Evolutionary conservation across 2,888 invertebrate species (phyloP).

Genomic region (Tanypteryx hageni): DNA sequence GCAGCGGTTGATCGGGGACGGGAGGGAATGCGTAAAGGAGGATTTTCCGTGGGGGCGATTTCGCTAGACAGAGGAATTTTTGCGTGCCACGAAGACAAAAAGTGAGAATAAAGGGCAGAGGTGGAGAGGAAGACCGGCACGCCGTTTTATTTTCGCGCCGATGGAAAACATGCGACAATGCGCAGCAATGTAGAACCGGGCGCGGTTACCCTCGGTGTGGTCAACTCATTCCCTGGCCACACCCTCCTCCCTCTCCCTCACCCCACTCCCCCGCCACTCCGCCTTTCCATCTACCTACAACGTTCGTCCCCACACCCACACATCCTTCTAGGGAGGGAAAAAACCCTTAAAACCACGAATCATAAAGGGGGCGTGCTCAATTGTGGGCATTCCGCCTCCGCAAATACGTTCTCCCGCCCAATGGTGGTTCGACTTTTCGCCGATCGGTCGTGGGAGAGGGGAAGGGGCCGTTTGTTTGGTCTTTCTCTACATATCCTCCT

Average conservation of each 20-base stretch:
- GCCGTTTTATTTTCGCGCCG: constrained; percentile 49
- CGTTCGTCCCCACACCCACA: no score
- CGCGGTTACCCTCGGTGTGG: constrained; percentile 8
- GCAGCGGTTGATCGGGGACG: neutral
- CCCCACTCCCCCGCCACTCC: no score
- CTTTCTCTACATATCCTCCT: neutral
- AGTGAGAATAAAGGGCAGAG: neutral
- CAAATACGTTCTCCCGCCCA: neutral
- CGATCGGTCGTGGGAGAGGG: neutral
- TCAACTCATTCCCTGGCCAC: neutral
- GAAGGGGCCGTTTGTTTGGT: no score
- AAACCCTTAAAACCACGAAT: neutral
- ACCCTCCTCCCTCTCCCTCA: neutral
- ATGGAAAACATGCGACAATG: constrained; percentile 37
- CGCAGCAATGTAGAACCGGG: neutral
- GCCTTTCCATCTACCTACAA: no score
- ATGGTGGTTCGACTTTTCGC: neutral
- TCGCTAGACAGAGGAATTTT: neutral
- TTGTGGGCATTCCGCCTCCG: neutral
- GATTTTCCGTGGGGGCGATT: neutral
- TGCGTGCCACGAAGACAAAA: neutral
- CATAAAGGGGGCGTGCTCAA: neutral
- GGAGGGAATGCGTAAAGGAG: neutral
- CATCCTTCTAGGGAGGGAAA: no score
- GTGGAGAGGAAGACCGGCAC: neutral